Conservation (phyloP, 2,113 vertebrate species). For the Sturnus vulgaris region DNA sequence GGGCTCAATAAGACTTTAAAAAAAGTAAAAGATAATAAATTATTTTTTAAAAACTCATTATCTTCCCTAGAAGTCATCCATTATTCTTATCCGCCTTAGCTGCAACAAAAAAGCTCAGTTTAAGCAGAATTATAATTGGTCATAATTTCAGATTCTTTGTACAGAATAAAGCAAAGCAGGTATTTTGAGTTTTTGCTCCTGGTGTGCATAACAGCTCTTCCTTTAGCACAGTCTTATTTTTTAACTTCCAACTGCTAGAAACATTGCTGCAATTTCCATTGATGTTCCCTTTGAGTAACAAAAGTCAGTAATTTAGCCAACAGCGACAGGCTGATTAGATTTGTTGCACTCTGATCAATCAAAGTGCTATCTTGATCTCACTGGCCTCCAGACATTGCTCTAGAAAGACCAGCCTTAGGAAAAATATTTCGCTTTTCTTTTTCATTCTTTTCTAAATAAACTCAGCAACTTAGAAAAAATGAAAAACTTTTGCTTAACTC, state of each 20-base stretch:
- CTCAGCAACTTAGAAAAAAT: neutral
- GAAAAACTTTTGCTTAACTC: neutral
- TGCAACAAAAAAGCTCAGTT: neutral
- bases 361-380: neutral
- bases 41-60: neutral
- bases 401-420: neutral
- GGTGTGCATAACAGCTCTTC: neutral
- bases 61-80: neutral
- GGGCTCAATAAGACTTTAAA: neutral
- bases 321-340: slow-evolving; percentile 1
- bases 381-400: neutral
- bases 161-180: neutral
- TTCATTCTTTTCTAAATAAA: neutral
- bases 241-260: neutral
- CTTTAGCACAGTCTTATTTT: neutral
- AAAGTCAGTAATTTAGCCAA: slow-evolving; percentile 20
- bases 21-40: neutral
- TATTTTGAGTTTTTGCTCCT: neutral
- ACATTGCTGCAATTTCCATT: slow-evolving; percentile 13
- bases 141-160: neutral
- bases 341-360: slow-evolving; percentile 9
- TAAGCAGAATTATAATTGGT: neutral
- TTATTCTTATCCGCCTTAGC: neutral
- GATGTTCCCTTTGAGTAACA: neutral
- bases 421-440: neutral